phyloP scores from a whole-genome alignment of 2,888 invertebrate species.

The Sinelater perroti region DNA sequence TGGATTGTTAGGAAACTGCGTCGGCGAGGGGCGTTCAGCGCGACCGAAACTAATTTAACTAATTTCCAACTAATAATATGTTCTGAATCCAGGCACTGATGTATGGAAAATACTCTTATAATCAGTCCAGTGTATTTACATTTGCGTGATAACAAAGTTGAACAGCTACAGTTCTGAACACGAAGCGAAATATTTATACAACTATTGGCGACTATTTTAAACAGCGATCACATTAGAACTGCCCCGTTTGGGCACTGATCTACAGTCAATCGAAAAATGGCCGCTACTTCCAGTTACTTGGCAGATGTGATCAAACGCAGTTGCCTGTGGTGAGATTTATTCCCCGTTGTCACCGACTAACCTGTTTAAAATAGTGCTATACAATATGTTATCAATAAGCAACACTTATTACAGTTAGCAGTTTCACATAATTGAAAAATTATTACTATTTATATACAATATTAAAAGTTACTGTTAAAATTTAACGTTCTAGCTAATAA shows the following conservation, averaged over 20 bases:
- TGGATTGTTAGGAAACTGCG: too few species aligned
- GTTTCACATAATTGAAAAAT: slow-evolving; percentile 29
- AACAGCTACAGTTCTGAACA: slow-evolving; percentile 25
- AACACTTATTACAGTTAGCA: slow-evolving; percentile 33
- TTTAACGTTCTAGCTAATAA: slow-evolving; percentile 25
- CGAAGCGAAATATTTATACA: slow-evolving; percentile 23
- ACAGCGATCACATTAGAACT: slow-evolving; percentile 4
- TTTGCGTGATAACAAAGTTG: slow-evolving; percentile 45
- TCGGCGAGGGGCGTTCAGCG: slow-evolving; percentile 1
- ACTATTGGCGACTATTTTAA: slow-evolving; percentile 21
- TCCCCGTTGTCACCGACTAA: too few species aligned
- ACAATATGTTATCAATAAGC: slow-evolving; percentile 19
- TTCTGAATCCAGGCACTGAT: slow-evolving; percentile 56
- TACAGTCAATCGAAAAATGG: too few species aligned
- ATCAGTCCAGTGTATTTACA: slow-evolving; percentile 57
- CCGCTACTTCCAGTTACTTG: neutral
- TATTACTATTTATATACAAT: slow-evolving; percentile 28
- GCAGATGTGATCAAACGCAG: neutral
- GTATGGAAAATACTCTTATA: slow-evolving; percentile 52
- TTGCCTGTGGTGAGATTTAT: too few species aligned
- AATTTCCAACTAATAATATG: slow-evolving; percentile 44
- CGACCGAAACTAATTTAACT: slow-evolving; percentile 36
- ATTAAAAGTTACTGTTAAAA: slow-evolving; percentile 28
- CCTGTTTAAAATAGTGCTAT: slow-evolving; percentile 4
- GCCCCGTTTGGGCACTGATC: too few species aligned